phyloP scores from a whole-genome alignment of 92 coral and sea anemone species.

The Metridium senile region DNA sequence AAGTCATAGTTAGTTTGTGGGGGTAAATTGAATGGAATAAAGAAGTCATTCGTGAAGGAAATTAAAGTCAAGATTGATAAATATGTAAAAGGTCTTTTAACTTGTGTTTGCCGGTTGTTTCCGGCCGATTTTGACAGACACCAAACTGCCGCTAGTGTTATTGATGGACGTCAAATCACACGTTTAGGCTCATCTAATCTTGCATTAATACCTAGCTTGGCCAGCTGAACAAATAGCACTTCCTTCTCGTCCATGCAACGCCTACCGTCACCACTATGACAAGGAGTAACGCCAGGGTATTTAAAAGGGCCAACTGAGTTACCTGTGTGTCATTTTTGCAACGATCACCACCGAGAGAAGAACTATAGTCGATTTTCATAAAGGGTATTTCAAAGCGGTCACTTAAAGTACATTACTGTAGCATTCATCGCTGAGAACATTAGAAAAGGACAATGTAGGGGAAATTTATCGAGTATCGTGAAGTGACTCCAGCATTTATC shows the following conservation, averaged over 20 bases:
- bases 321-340: background rate
- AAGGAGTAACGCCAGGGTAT: background rate
- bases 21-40: background rate
- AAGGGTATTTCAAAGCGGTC: too few relatives aligned
- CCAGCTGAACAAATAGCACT: slow-evolving; percentile 6
- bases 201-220: background rate
- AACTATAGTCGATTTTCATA: background rate
- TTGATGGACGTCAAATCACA: background rate
- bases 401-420: too few relatives aligned
- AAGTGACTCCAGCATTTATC: too few relatives aligned
- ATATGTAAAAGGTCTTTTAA: slow-evolving; percentile 9
- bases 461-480: too few relatives aligned
- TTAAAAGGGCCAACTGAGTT: background rate
- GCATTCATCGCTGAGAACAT: background rate
- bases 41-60: background rate
- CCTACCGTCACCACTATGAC: background rate
- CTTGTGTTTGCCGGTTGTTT: slow-evolving; percentile 20
- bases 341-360: background rate
- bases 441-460: too few relatives aligned
- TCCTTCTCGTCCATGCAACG: background rate
- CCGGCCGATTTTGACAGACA: slow-evolving; percentile 21
- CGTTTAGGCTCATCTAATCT: background rate
- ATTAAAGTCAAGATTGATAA: background rate
- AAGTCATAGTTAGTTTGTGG: background rate
- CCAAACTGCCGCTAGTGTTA: slow-evolving; percentile 2